These are phyloP conservation scores for Chironex yamaguchii DNA, from an alignment of 30 jellyfish, hydroid and myxozoan genomes.

Conservation along the genomic window DNA sequence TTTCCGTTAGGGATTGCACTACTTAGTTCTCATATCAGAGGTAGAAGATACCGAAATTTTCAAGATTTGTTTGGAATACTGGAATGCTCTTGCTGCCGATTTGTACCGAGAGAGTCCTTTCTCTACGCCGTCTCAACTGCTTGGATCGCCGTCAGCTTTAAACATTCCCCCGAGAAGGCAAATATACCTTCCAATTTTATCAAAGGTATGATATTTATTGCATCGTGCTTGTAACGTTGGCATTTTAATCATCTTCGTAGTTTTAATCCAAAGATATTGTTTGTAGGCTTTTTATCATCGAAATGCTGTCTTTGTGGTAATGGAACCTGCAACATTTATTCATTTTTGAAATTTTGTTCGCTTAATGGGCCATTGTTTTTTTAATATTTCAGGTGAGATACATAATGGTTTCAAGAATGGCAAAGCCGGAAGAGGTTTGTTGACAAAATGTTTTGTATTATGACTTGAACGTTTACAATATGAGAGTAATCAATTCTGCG, in stretches of 20 bases:
- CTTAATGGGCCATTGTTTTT: too few species aligned
- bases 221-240: too few species aligned
- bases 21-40: slow-evolving; percentile 87
- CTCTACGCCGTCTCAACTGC: slow-evolving; percentile 91
- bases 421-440: slow-evolving; percentile 98
- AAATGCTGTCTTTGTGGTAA: too few species aligned
- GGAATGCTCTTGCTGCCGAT: slow-evolving; percentile 96
- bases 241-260: too few species aligned
- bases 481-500: too few species aligned
- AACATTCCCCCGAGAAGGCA: slow-evolving; percentile 89
- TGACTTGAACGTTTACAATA: too few species aligned
- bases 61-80: slow-evolving; percentile 95
- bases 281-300: too few species aligned
- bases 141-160: slow-evolving; percentile 91
- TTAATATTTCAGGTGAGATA: slow-evolving; percentile 70
- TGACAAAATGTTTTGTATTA: too few species aligned
- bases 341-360: too few species aligned
- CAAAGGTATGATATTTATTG: too few species aligned
- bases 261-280: too few species aligned
- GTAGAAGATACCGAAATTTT: slow-evolving; percentile 97
- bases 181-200: slow-evolving; percentile 85
- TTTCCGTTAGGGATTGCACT: slow-evolving; percentile 84
- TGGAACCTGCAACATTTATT: too few species aligned
- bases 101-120: slow-evolving; percentile 97
- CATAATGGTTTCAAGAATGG: slow-evolving; percentile 96